Evolutionary conservation across 1,140 invertebrate genomes (phyloP), one percentile per base, ranked within the genome.

Genomic region (Ceratina japonica): DNA sequence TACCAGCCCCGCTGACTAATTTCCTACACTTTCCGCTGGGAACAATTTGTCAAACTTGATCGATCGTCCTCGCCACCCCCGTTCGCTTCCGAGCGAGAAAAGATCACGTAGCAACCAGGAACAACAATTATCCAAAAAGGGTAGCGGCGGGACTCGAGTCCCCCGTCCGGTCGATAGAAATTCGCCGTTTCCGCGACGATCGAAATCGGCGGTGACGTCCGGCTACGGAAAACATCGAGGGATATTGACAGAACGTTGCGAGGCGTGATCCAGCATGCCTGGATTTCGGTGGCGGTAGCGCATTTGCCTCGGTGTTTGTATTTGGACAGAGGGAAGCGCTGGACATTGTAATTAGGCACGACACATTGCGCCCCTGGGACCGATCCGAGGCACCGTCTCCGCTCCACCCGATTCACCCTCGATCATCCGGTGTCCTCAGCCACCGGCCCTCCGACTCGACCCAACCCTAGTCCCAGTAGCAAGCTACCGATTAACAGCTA

Each of bases 321-420:
- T 91, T 92, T 90, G 89, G 84, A 89, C 81, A 89, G 87, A 88
- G 90, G 86, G 88, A 88, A 88, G 84, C 86, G 83, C 86, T 89
- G 88, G 90, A 89, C 89, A 90, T 91, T 91, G 91, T 91, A 92
- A 92, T 92, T 91, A 91, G 90, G 84, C 87, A 88, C 88, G 89
- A 92, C 91, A 90, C 89, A 92, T 92, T 87, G 89, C 85, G 85
- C 91, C 88, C 90, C 73, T 87, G 91, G 91, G 90, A 91, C 71
- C 56, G 22, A 24, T 27, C 49, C 51, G 44, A 20, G 10, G 62
- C 27, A 44, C 69, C 65, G 69, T 74, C 51, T 62, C 56, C 56
- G 13, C 65, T 68, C 73, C 64, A 63, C 31, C 51, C 66, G 24
- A 16, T 70, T 27, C 54, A 73, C 56, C 44, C 75, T 85, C 62